Evolutionary conservation across 2,888 invertebrate genomes (phyloP).

Genomic region (Arge pagana): DNA sequence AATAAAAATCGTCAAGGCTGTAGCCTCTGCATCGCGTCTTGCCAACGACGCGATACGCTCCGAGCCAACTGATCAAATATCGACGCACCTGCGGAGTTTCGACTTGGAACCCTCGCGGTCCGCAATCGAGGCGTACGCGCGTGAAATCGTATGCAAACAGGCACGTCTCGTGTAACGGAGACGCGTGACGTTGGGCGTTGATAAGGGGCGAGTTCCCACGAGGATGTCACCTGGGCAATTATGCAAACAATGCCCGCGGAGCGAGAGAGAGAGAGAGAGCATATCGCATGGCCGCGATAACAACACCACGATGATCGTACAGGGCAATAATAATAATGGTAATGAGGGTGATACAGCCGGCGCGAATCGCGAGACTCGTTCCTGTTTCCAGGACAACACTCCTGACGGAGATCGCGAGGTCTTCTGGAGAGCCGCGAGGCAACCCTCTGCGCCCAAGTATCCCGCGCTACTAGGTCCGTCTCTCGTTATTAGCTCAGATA

Average conservation of each 20-base stretch:
- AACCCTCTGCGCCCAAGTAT: too few relatives aligned
- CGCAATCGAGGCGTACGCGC: constrained; percentile 22
- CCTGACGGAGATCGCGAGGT: constrained; percentile 31
- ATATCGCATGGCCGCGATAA: too few relatives aligned
- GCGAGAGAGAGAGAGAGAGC: constrained; percentile 36
- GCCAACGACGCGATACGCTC: too few relatives aligned
- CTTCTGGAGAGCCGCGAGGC: constrained; percentile 1
- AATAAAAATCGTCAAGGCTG: too few relatives aligned
- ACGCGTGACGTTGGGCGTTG: constrained; percentile 22
- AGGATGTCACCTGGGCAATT: constrained; percentile 34
- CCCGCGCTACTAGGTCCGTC: too few relatives aligned
- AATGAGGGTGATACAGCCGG: not conserved
- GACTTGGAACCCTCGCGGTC: too few relatives aligned
- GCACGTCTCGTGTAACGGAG: constrained; percentile 10
- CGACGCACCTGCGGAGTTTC: too few relatives aligned
- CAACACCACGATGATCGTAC: constrained; percentile 16
- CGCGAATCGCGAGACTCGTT: constrained; percentile 9
- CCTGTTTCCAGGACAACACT: constrained; percentile 34
- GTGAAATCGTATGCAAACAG: too few relatives aligned
- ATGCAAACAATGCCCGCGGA: constrained; percentile 41
- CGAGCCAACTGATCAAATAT: too few relatives aligned
- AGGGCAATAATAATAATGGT: constrained; percentile 5
- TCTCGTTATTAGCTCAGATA: constrained; percentile 16
- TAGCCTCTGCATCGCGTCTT: not conserved
- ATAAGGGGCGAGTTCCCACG: constrained; percentile 25